Conservation (phyloP, 2,888 invertebrate species). For the Fragum sueziense region DNA sequence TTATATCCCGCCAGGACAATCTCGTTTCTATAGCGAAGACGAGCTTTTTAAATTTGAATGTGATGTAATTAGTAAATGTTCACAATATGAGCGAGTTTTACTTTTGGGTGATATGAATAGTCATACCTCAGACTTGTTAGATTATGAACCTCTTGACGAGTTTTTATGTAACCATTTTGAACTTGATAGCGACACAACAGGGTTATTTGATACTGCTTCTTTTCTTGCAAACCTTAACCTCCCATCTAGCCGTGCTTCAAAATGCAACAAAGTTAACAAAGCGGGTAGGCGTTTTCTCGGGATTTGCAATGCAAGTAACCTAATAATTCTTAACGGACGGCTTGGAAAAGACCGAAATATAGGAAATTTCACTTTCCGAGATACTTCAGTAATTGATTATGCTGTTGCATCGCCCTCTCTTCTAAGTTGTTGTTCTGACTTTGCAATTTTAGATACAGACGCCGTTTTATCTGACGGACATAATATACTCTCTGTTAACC, state of each 20-base stretch:
- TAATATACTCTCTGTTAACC: not conserved
- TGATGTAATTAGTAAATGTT: not conserved
- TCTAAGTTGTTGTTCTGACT: not conserved
- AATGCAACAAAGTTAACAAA: not conserved
- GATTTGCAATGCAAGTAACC: not conserved
- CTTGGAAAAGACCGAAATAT: not conserved
- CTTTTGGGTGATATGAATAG: not conserved
- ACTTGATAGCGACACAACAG: not conserved
- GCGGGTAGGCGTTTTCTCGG: not conserved
- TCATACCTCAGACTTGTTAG: not conserved
- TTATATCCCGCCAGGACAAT: not conserved
- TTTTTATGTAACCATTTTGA: not conserved
- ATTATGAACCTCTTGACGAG: not conserved
- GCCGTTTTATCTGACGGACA: not conserved
- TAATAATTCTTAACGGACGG: not conserved
- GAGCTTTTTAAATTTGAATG: not conserved
- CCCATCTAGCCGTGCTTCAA: not conserved
- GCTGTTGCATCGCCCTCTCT: not conserved
- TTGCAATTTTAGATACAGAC: conserved; percentile 3
- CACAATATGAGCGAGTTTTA: not conserved
- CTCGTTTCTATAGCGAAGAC: not conserved
- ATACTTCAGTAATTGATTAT: not conserved
- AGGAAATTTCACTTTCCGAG: not conserved
- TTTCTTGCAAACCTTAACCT: not conserved
- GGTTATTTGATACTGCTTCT: not conserved